Conservation (phyloP, 2,797 vertebrate genomes). For the Rhodeus uyekii region DNA sequence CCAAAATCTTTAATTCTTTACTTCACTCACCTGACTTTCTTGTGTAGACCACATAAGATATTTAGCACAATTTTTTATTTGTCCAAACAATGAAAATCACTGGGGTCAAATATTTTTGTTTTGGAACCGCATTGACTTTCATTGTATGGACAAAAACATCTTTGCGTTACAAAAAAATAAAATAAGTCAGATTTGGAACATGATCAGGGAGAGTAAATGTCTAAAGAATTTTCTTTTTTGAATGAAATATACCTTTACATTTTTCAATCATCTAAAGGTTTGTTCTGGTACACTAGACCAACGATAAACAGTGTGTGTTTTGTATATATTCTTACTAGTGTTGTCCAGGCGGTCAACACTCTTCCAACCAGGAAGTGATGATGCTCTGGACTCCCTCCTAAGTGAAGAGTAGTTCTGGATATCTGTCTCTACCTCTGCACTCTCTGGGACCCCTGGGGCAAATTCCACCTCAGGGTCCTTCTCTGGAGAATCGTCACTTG, state of each 20-base stretch:
- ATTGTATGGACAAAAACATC: background rate
- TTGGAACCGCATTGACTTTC: background rate
- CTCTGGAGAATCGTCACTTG: slow-evolving; percentile 60
- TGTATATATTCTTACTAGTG: slow-evolving; percentile 78
- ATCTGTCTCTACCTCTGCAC: slow-evolving; percentile 54
- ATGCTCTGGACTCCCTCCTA: slow-evolving; percentile 72
- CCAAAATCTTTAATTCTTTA: background rate
- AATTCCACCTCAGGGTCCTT: slow-evolving; percentile 85
- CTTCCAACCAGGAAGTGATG: slow-evolving; percentile 81
- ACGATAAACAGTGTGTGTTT: slow-evolving; percentile 57
- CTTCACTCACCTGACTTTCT: background rate
- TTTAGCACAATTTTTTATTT: background rate
- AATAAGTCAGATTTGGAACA: background rate
- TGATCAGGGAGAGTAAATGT: background rate
- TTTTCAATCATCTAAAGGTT: slow-evolving; percentile 44
- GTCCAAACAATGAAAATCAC: background rate
- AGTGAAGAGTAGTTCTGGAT: slow-evolving; percentile 73
- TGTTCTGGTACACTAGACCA: slow-evolving; percentile 51
- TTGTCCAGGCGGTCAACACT: slow-evolving; percentile 86
- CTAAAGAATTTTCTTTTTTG: background rate
- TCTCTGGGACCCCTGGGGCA: slow-evolving; percentile 65
- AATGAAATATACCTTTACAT: background rate
- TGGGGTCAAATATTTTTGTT: background rate
- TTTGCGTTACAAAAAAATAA: background rate
- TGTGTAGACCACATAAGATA: background rate